phyloP scores from a whole-genome alignment of 2,113 vertebrate genomes.

The Tenebrosternarchus preto region DNA sequence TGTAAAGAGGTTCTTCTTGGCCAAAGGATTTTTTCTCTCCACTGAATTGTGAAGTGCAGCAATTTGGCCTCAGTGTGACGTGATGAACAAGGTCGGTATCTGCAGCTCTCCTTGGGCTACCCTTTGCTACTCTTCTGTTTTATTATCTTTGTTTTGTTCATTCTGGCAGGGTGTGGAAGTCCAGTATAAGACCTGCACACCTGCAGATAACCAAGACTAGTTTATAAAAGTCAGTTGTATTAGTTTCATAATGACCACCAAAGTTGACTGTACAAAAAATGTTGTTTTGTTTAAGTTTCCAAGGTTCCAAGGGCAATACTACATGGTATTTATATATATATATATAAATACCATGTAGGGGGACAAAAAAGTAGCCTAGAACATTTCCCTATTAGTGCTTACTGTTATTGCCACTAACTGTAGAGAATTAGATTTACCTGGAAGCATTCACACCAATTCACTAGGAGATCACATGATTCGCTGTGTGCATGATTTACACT shows the following conservation, averaged over 20 bases:
- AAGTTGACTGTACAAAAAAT: too few species aligned
- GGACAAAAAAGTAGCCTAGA: neutral
- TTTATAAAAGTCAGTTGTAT: conserved; percentile 19
- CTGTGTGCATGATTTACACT: conserved; percentile 38
- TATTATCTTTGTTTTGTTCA: conserved; percentile 46
- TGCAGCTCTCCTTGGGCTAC: conserved; percentile 64
- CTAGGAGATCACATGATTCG: conserved; percentile 7
- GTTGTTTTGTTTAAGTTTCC: too few species aligned
- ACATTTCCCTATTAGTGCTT: neutral
- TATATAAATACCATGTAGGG: too few species aligned
- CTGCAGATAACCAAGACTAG: conserved; percentile 31
- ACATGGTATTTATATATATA: too few species aligned
- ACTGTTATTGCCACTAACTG: neutral
- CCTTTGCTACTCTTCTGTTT: conserved; percentile 53
- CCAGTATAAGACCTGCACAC: conserved; percentile 42
- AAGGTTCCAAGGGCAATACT: too few species aligned
- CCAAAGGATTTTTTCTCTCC: conserved; percentile 57
- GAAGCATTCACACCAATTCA: conserved; percentile 37
- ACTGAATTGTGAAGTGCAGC: conserved; percentile 68
- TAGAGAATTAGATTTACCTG: conserved; percentile 38
- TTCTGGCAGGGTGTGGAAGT: conserved; percentile 48
- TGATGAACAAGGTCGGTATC: conserved; percentile 59
- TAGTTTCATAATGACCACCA: conserved; percentile 39
- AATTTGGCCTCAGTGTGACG: conserved; percentile 60
- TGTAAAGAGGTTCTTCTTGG: conserved; percentile 39